Base-by-base conservation (phyloP, 64 coral and sea anemone species). In the Astreopora myriophthalma region DNA sequence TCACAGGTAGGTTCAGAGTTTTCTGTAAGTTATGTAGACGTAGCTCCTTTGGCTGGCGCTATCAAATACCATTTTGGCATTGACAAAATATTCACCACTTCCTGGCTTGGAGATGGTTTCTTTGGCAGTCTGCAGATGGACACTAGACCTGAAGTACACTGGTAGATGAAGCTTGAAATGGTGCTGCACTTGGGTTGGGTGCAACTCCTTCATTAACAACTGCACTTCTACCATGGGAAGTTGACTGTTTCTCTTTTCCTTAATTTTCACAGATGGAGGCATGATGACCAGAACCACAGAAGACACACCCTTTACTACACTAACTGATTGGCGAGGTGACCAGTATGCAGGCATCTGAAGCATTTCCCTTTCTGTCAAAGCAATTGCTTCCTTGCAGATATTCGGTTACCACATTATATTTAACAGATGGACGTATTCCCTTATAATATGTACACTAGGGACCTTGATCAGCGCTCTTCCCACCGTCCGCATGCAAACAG, bases 11-110 rank as follows among this genome's bases (percentile, higher is more conserved):
- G 8, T 38, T 7, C 29, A 27, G 29, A 44, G 84, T 26, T 69
- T 25, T 46, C 30, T 26, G 42, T n/a, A 5, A 69, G 29, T 33
- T 69, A 2, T 23, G 34, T 23, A 68, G 3, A 70, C 3, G 40
- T 86, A 86, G 40, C 61, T 86, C 17, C 61, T 36, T 24, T 86
- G 29, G 24, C 83, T 70, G 17, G 30, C 34, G 23, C 30, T 70
- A 66, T 69, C 63, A 29, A 82, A n/a, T 29, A 24, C 39, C 55
- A 31, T 55, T 23, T 25, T 22, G 14, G n/a, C 40, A 44, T 82
- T 48, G 16, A 33, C 78, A 57, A 0, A 46, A 10, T 39, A 8
- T 58, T 52, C 26, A 82, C 5, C 48, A 31, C 22, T 22, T 16
- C 24, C 79, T 11, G 17, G 22, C 40, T 4, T 44, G 40, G 40